Evolutionary conservation across 2,113 vertebrate species (phyloP), one percentile per base, ranked within the genome.

Genomic region (Microcebus murinus): DNA sequence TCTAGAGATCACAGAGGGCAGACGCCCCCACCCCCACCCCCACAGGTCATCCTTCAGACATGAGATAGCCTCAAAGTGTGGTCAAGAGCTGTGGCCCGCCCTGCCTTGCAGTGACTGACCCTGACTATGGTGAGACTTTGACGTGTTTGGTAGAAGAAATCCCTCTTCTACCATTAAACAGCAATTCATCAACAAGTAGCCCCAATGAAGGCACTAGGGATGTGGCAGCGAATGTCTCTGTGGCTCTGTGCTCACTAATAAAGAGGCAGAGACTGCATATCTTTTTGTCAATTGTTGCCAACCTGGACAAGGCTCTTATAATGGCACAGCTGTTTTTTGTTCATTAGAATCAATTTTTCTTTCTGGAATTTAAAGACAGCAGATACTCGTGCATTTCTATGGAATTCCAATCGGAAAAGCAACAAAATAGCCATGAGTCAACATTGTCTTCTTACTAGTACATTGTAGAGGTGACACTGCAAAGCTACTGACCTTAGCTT

Each of bases 401-500:
- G 36, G 17, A 70, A 18, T 36, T 50, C 3, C 34, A 39, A 14
- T 18, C 27, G 17, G 17, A 48, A 59, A 92, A 63, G 15, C n/a
- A 85, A 57, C 3, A 31, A 17, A 6, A 27, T 0, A 25, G 1
- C 6, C 12, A 23, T 0, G 27, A 42, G 25, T 7, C 0, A 5
- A 21, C 13, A 59, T 4, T 17, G 0, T 71, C n/a, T 14, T 9
- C 11, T 91, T 4, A 34, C 4, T 11, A 1, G 12, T 59, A 1
- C 4, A 1, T 52, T 36, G 0, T 0, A 71, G 21, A 71, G 36
- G 52, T 0, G 0, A 0, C 0, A 0, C 39, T 80, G 79, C 45
- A 1, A 42, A 48, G 27, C 88, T 68, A 97, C 98, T 85, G 25
- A 99, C 99, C 98, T 98, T 96, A 4, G 93, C 87, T 95, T 97